phyloP scores from a whole-genome alignment of 2,888 invertebrate species.

The Caenorhabditis zanzibari region DNA sequence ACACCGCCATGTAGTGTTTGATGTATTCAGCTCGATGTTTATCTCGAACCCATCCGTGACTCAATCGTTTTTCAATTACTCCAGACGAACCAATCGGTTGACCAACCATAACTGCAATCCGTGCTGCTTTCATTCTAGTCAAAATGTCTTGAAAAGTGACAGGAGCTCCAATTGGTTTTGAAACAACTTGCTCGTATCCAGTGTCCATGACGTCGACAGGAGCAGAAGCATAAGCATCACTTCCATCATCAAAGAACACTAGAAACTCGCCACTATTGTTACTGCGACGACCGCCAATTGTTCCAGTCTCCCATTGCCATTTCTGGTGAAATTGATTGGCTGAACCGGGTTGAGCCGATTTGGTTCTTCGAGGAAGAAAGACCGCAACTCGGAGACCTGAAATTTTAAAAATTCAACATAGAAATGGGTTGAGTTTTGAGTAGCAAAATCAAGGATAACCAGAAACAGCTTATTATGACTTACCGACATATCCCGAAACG shows the following conservation, averaged over 20 bases:
- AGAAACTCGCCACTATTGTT: constrained; percentile 23
- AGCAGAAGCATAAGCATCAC: constrained; percentile 58
- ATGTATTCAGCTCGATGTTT: constrained; percentile 12
- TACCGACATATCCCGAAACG: constrained; percentile 31
- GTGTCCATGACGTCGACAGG: constrained; percentile 13
- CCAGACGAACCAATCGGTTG: constrained; percentile 37
- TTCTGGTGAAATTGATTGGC: neutral
- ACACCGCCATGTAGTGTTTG: constrained; percentile 39
- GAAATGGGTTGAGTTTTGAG: too few species aligned
- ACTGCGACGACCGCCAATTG: constrained; percentile 29
- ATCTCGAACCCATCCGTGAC: constrained; percentile 7
- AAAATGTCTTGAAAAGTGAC: neutral
- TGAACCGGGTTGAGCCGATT: too few species aligned
- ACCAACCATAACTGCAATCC: constrained; percentile 49
- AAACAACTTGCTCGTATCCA: neutral
- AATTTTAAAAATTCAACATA: neutral
- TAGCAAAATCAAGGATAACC: too few species aligned
- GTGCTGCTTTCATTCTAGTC: constrained; percentile 1
- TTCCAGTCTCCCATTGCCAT: constrained; percentile 41
- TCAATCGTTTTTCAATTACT: neutral
- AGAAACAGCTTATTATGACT: neutral
- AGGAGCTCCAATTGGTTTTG: neutral
- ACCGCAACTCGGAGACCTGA: constrained; percentile 51
- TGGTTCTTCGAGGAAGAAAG: neutral
- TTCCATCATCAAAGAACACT: constrained; percentile 67